Base-by-base conservation (phyloP, 2,797 vertebrate species). In the Varecia variegata region DNA sequence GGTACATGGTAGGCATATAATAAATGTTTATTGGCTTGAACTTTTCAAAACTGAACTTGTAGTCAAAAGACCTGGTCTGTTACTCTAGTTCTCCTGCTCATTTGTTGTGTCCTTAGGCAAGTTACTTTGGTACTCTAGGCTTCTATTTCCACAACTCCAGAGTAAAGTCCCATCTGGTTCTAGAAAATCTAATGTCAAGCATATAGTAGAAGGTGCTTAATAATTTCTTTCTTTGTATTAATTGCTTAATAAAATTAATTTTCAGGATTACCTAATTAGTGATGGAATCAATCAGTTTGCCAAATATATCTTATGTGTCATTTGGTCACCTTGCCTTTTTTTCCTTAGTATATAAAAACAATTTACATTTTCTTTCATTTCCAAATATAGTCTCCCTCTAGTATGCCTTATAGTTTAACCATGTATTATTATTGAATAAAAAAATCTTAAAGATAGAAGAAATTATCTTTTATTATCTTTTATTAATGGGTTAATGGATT, bases 301-400 rank as follows among this genome's bases (percentile, higher is more conserved):
- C 18, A 47, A 20, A 47, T 70, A 8, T 86, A 38, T 52, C 30
- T 52, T n/a, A 50, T 47, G 71, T n/a, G 10, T 94, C 68, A 56
- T 50, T 71, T 79, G 47, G 25, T 60, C 56, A 45, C 43, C 38
- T 2, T 81, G 7, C 40, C 7, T 71, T 70, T 45, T 67, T 76
- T 38, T 52, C 21, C 56, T 79, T 43, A 30, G 18, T 60, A 38
- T 20, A 14, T 38, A 87, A 83, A 88, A 70, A 40, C 9, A 50
- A 38, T 76, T 60, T 76, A 12, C 21, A 27, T 67, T 62, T 94
- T 88, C 68, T 89, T 87, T 92, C 52, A 81, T 77, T 96, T 89
- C 20, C 20, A 67, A n/a, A 20, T 79, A 35, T 68, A 60, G 93
- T 73, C 47, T 43, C 12, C 68, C 58, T 76, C 32, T 50, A 67